Evolutionary conservation across 2,797 vertebrate species (phyloP).

Genomic region (Cryptoblepharus egeriae): DNA sequence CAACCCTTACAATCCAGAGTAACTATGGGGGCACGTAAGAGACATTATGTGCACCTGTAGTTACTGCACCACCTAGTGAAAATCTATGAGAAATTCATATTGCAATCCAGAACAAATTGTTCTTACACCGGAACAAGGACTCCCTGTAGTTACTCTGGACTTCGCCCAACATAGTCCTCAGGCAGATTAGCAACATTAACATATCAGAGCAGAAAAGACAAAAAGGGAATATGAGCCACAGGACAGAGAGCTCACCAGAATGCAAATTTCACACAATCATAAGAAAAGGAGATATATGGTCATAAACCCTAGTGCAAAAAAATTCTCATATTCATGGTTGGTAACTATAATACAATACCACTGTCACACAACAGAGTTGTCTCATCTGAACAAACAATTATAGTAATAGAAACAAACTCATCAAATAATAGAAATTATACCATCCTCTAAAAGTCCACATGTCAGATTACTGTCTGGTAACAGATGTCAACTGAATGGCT

Average conservation of each 20-base stretch:
- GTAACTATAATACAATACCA: neutral
- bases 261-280: slow-evolving; percentile 3
- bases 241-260: slow-evolving; percentile 4
- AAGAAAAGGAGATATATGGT: neutral
- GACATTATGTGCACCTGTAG: no score
- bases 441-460: neutral
- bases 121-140: no score
- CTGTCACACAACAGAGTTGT: neutral
- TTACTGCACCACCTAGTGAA: no score
- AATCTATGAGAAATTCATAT: no score
- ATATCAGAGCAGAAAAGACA: neutral
- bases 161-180: neutral
- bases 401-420: neutral
- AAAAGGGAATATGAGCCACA: neutral
- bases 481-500: neutral
- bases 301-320: neutral
- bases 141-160: no score
- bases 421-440: neutral
- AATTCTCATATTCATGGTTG: neutral
- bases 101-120: no score
- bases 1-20: no score
- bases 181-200: neutral
- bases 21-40: no score
- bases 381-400: neutral
- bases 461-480: neutral